Percentiles rank a stretch among this genome's conserved stretches.
Conservation (phyloP, 2,888 invertebrate genomes). For the Scaptomyza tumidula region DNA sequence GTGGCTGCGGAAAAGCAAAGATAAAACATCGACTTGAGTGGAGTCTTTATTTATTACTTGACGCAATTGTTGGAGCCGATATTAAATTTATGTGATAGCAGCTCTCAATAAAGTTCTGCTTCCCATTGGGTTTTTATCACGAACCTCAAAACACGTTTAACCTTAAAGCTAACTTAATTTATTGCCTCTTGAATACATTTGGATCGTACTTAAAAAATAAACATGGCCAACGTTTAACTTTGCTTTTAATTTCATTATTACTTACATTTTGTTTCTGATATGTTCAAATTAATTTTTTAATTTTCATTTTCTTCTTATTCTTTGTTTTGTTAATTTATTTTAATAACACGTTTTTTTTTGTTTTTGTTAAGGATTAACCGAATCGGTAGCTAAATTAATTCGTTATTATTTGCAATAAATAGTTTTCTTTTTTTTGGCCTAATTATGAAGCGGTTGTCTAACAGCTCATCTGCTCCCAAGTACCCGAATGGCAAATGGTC, state of each 20-base stretch:
- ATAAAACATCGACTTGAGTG: too few relatives aligned
- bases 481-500: slow-evolving; percentile 28
- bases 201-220: background rate
- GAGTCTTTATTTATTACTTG: too few relatives aligned
- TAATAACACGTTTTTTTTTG: background rate
- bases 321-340: background rate
- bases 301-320: background rate
- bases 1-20: too few relatives aligned
- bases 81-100: background rate
- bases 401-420: background rate
- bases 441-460: background rate
- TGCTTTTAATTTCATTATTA: slow-evolving; percentile 21
- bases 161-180: too few relatives aligned
- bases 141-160: too few relatives aligned
- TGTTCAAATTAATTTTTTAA: background rate
- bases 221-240: background rate
- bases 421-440: background rate
- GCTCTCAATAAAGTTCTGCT: too few relatives aligned
- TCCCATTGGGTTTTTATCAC: too few relatives aligned
- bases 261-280: background rate
- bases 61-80: background rate
- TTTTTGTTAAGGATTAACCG: background rate
- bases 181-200: background rate
- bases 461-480: background rate
- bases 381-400: background rate